Evolutionary conservation across 2,888 invertebrate genomes (phyloP).

Genomic region (Lithosia quadra): DNA sequence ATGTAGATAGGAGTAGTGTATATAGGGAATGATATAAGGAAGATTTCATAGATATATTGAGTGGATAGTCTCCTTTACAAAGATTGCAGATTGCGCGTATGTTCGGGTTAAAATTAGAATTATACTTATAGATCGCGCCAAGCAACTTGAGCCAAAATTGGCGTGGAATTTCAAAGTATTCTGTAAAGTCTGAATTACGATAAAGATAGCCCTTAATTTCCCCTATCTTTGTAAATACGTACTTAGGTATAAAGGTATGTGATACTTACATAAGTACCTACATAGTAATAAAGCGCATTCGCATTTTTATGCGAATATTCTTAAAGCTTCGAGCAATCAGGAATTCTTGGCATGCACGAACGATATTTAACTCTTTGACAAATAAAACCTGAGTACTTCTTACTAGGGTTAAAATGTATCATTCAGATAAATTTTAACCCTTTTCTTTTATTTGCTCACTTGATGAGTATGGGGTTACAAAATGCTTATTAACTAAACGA

Average conservation of each 20-base stretch:
- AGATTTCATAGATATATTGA: neutral
- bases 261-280: too few relatives aligned
- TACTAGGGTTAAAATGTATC: too few relatives aligned
- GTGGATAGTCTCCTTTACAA: too few relatives aligned
- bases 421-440: neutral
- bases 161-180: neutral
- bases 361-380: neutral
- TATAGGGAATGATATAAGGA: conserved; percentile 1
- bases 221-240: too few relatives aligned
- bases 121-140: too few relatives aligned
- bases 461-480: neutral
- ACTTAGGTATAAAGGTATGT: too few relatives aligned
- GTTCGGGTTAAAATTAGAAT: neutral
- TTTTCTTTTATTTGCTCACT: neutral
- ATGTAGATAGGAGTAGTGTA: conserved; percentile 13
- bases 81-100: too few relatives aligned
- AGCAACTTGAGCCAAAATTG: too few relatives aligned
- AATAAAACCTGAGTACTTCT: neutral
- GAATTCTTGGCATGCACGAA: too few relatives aligned
- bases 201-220: too few relatives aligned
- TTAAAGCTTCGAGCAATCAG: neutral
- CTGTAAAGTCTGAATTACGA: too few relatives aligned
- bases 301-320: too few relatives aligned
- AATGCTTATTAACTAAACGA: conserved; percentile 18
- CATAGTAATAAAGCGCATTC: neutral